phyloP scores from a whole-genome alignment of 2,888 invertebrate genomes.

The Nebria brevicollis region DNA sequence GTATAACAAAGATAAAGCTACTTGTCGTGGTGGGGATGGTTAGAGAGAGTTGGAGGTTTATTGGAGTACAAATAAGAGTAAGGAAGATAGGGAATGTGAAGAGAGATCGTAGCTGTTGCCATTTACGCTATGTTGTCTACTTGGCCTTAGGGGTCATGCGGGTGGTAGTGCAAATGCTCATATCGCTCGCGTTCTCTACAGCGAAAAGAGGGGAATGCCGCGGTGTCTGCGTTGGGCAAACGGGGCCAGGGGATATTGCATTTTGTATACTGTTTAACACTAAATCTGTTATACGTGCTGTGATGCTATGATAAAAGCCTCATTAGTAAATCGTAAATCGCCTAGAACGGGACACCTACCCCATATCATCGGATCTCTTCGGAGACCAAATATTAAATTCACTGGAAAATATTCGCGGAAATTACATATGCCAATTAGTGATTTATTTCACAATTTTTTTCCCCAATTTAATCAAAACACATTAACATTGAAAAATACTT shows the following conservation, averaged over 20 bases:
- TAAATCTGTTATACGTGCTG: slow-evolving; percentile 65
- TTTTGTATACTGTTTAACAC: slow-evolving; percentile 51
- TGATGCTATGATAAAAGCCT: slow-evolving; percentile 64
- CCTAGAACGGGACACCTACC: slow-evolving; percentile 30
- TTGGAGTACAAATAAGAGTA: not conserved
- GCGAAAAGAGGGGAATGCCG: slow-evolving; percentile 6
- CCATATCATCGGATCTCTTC: not conserved
- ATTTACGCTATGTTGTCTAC: slow-evolving; percentile 20
- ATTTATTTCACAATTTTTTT: not conserved
- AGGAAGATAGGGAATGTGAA: not conserved
- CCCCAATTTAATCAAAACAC: too few relatives aligned
- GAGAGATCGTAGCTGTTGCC: slow-evolving; percentile 12
- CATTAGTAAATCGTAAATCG: slow-evolving; percentile 66
- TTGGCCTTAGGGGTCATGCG: slow-evolving; percentile 19
- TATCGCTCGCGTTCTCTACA: slow-evolving; percentile 20
- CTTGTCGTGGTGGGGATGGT: not conserved
- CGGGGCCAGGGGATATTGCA: not conserved
- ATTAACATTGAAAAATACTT: too few relatives aligned
- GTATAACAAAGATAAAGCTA: not conserved
- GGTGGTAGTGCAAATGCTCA: slow-evolving; percentile 30
- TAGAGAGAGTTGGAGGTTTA: not conserved
- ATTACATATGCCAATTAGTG: not conserved
- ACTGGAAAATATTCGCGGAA: not conserved
- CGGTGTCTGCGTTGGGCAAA: not conserved
- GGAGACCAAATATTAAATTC: not conserved